phyloP scores from a whole-genome alignment of 2,888 invertebrate species.

The Apantesis nais region DNA sequence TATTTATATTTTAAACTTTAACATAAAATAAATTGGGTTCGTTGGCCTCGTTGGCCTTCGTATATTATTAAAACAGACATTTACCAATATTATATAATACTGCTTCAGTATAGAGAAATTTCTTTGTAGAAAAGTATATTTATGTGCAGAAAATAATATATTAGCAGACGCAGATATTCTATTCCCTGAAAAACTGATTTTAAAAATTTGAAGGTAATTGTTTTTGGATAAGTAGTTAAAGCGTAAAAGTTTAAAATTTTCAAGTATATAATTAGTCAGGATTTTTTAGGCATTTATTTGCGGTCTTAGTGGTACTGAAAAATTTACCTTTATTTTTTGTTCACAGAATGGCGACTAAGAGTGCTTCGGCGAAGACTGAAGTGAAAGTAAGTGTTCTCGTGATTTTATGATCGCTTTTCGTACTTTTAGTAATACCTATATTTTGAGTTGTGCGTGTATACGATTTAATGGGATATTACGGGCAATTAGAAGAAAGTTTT shows the following conservation, averaged over 20 bases:
- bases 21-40: not conserved
- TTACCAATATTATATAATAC: not conserved
- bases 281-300: not conserved
- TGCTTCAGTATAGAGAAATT: not conserved
- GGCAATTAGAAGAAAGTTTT: too few species aligned
- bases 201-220: too few species aligned
- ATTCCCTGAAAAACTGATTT: too few species aligned
- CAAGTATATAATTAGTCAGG: not conserved
- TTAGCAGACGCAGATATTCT: too few species aligned
- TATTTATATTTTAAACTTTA: not conserved
- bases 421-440: too few species aligned
- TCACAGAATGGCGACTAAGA: constrained; percentile 74
- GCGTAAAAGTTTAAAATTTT: not conserved
- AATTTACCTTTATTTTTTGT: constrained; percentile 28
- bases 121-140: not conserved
- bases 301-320: not conserved
- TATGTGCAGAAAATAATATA: not conserved
- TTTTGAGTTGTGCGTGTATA: too few species aligned
- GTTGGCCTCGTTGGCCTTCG: too few species aligned
- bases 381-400: constrained; percentile 67
- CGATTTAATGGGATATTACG: too few species aligned
- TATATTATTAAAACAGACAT: not conserved
- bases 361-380: constrained; percentile 68
- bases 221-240: too few species aligned
- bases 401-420: not conserved